Base-by-base conservation (phyloP, 2,797 vertebrate species). In the Acanthurus lineatus region DNA sequence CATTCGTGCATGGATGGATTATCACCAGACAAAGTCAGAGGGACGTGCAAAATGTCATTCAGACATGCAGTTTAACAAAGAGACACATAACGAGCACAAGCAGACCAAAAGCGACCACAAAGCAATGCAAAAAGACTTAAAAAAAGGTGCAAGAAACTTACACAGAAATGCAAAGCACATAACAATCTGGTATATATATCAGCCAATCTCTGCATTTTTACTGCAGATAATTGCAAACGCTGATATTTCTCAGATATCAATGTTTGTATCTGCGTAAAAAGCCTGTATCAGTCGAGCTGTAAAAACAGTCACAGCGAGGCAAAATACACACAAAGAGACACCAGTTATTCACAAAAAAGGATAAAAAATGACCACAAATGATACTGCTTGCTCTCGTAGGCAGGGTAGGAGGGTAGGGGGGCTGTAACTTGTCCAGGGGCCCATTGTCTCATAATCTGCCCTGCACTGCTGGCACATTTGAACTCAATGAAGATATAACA, bases 401-500 rank as follows among this genome's bases (percentile, higher is more conserved):
- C 40, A 42, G 40, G 8, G 3, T 16, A 52, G 17, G 5, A 12
- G 22, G 22, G 35, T 10, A 6, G 35, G 17, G n/a, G 49, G 63
- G n/a, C 38, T 45, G 51, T 35, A 14, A 35, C 10, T 60, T 45
- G 32, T 45, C 40, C 35, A 38, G 35, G 2, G n/a, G 48, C 17
- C 32, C 3, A 0, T 28, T 54, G 25, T 71, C 14, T 19, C 38
- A 45, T 16, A 58, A 44, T 69, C 47, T 3, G 5, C 49, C 14
- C 15, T 68, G 25, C 25, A 51, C 60, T 54, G 62, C 49, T 59
- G 19, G 38, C 58, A 60, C 44, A 69, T 57, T 70, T 80, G 32
- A 77, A 71, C 54, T 78, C 42, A 69, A 73, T 79, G 57, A 76
- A 60, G 25, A 85, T 83, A 85, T 76, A 84, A 77, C 70, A 77